Conservation (phyloP, 92 coral and sea anemone genomes). For the Actinostola sp. region DNA sequence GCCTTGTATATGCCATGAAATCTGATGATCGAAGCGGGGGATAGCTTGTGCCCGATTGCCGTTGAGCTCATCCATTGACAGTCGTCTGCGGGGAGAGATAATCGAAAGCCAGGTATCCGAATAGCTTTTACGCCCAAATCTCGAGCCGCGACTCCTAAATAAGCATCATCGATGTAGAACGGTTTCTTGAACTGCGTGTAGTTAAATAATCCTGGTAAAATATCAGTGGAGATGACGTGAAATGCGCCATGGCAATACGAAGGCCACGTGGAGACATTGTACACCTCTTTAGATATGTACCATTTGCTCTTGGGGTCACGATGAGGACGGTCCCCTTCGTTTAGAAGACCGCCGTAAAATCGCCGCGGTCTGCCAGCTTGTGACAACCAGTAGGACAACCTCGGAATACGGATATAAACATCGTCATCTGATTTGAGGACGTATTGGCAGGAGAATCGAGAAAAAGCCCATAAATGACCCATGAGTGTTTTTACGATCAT, state of each 20-base stretch:
- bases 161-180: slow-evolving; percentile 39
- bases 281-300: slow-evolving; percentile 22
- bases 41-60: slow-evolving; percentile 1
- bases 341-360: slow-evolving; percentile 48
- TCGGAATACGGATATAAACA: slow-evolving; percentile 51
- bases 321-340: slow-evolving; percentile 1
- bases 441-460: slow-evolving; percentile 13
- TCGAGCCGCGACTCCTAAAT: slow-evolving; percentile 42
- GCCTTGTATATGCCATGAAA: neutral
- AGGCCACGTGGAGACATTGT: slow-evolving; percentile 33
- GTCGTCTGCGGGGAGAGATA: slow-evolving; percentile 9
- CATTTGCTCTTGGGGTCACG: slow-evolving; percentile 32
- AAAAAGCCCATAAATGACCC: slow-evolving; percentile 50
- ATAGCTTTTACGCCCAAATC: slow-evolving; percentile 20
- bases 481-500: slow-evolving; percentile 52
- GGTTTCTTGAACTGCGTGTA: slow-evolving; percentile 25
- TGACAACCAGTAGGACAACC: slow-evolving; percentile 41
- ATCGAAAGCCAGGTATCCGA: slow-evolving; percentile 36
- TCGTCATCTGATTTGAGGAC: slow-evolving; percentile 63
- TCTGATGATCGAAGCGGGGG: neutral
- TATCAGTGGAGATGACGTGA: slow-evolving; percentile 23
- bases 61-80: neutral
- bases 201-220: slow-evolving; percentile 39
- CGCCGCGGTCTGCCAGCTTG: slow-evolving; percentile 13
- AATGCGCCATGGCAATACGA: slow-evolving; percentile 52